Percentiles rank a stretch among this genome's conserved stretches.
Evolutionary conservation across 1,140 invertebrate genomes (phyloP).

Genomic region (Cotesia glomerata): DNA sequence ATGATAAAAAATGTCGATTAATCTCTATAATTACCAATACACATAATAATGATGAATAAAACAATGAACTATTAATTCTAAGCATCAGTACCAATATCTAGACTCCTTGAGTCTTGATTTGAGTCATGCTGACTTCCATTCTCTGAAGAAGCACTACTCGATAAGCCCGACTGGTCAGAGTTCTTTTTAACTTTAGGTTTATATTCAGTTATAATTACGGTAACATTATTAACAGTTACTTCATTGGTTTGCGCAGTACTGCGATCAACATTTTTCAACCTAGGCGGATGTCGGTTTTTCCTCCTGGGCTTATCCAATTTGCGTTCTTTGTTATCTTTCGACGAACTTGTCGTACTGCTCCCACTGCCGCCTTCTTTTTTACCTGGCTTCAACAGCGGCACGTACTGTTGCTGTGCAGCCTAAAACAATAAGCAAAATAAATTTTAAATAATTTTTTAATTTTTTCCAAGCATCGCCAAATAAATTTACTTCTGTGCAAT

Average conservation of each 20-base stretch:
- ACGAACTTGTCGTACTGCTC: slow-evolving; percentile 66
- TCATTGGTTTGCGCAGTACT: slow-evolving; percentile 88
- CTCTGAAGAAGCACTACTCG: slow-evolving; percentile 68
- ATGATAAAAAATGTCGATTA: not conserved
- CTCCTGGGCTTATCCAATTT: slow-evolving; percentile 59
- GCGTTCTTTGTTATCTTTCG: slow-evolving; percentile 61
- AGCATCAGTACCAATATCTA: slow-evolving; percentile 62
- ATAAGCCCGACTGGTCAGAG: slow-evolving; percentile 63
- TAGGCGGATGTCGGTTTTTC: slow-evolving; percentile 69
- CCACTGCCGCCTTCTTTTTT: slow-evolving; percentile 66
- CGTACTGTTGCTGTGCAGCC: slow-evolving; percentile 70
- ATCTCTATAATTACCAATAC: not conserved
- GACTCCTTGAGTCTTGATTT: slow-evolving; percentile 67
- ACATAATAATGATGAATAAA: not conserved
- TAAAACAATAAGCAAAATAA: slow-evolving; percentile 25
- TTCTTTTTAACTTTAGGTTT: slow-evolving; percentile 79
- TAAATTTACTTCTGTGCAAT: no score
- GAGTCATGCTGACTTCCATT: slow-evolving; percentile 70
- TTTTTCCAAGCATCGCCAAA: no score
- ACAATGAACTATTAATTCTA: slow-evolving; percentile 31
- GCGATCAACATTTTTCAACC: slow-evolving; percentile 89
- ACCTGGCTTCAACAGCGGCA: slow-evolving; percentile 71
- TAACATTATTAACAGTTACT: slow-evolving; percentile 95
- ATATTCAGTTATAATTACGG: slow-evolving; percentile 95
- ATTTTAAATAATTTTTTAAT: not conserved